Evolutionary conservation across 92 coral and sea anemone genomes (phyloP).

Genomic region (Scolanthus callimorphus): DNA sequence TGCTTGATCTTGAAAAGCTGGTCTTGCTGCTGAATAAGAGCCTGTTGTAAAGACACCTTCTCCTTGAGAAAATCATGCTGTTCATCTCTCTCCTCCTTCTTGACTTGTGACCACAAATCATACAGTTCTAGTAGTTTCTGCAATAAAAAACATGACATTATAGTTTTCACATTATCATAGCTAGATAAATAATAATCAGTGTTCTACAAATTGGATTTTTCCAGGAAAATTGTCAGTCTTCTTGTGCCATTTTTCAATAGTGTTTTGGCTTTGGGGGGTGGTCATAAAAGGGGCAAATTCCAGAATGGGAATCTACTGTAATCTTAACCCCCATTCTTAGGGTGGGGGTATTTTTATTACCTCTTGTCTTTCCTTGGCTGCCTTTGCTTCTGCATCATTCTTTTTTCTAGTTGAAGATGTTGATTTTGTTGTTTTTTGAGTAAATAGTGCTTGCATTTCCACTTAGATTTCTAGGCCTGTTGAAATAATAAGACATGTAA

Average conservation of each 20-base stretch:
- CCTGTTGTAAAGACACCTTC: slow-evolving; percentile 83
- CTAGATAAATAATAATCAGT: too few species aligned
- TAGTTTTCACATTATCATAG: too few species aligned
- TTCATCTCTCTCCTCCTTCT: slow-evolving; percentile 74
- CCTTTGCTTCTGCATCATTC: slow-evolving; percentile 70
- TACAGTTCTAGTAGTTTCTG: slow-evolving; percentile 76
- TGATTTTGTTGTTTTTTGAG: slow-evolving; percentile 44
- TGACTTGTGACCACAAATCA: slow-evolving; percentile 85
- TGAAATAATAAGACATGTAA: background rate
- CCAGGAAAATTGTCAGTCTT: too few species aligned
- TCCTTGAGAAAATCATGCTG: slow-evolving; percentile 71
- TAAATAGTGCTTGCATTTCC: slow-evolving; percentile 5
- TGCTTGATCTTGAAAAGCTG: slow-evolving; percentile 51
- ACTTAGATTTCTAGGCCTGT: slow-evolving; percentile 3
- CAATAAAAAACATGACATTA: too few species aligned
- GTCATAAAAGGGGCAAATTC: too few species aligned
- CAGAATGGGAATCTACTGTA: too few species aligned
- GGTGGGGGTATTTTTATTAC: slow-evolving; percentile 4
- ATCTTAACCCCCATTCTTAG: too few species aligned
- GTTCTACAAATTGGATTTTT: too few species aligned
- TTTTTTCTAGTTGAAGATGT: slow-evolving; percentile 26
- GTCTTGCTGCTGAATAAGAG: slow-evolving; percentile 84
- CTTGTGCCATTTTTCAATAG: too few species aligned
- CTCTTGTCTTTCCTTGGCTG: slow-evolving; percentile 86
- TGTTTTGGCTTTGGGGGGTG: too few species aligned